Conservation (phyloP, 37 sponge, comb jelly and placozoan species). For the Chondrosia reniformis region DNA sequence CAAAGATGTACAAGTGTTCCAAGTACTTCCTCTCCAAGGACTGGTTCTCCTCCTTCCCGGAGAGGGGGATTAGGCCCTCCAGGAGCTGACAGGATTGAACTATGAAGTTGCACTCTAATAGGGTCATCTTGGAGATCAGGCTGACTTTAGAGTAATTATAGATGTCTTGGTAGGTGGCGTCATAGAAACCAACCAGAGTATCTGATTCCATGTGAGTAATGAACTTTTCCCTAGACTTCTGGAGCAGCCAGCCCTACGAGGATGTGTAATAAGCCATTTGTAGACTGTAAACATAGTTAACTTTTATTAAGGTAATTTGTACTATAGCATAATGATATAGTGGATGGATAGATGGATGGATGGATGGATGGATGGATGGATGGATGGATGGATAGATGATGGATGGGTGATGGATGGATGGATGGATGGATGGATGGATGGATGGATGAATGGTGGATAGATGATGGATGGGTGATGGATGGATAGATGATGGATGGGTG, state of each 20-base stretch:
- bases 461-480: not conserved
- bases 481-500: not conserved
- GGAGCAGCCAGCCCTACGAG: slow-evolving; percentile 62
- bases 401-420: not conserved
- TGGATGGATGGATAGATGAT: not conserved
- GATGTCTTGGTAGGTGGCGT: slow-evolving; percentile 64
- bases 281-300: no score
- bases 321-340: no score
- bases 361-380: not conserved
- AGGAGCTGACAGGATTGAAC: slow-evolving; percentile 74
- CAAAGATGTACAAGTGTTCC: slow-evolving; percentile 90
- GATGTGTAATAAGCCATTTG: no score
- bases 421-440: not conserved
- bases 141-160: slow-evolving; percentile 60
- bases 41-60: slow-evolving; percentile 59
- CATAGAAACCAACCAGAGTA: slow-evolving; percentile 64
- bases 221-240: slow-evolving; percentile 73
- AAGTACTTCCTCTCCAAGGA: slow-evolving; percentile 56
- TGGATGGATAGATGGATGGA: no score
- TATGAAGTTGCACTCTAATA: slow-evolving; percentile 88
- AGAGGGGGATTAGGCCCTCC: slow-evolving; percentile 81
- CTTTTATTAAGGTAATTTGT: no score
- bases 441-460: not conserved
- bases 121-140: slow-evolving; percentile 86
- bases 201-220: slow-evolving; percentile 68